These are phyloP conservation scores for Araneus ventricosus DNA, from an alignment of 1,140 invertebrate genomes.

Conservation along the genomic window DNA sequence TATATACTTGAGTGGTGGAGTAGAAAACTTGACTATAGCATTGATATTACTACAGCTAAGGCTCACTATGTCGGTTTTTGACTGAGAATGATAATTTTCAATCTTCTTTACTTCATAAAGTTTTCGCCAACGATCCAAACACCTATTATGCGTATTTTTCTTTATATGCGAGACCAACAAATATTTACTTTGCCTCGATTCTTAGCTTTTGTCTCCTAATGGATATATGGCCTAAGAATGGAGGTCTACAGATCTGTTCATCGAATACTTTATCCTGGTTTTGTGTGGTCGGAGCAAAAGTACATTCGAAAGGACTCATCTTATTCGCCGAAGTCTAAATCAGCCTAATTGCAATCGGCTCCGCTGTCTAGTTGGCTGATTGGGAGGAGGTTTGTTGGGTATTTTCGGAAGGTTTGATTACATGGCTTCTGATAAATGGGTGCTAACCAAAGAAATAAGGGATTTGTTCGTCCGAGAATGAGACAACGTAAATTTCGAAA, in stretches of 20 bases:
- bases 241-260: background rate
- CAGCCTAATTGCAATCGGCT: conserved; percentile 60
- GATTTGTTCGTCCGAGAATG: conserved; percentile 31
- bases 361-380: conserved; percentile 51
- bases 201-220: background rate
- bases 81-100: background rate
- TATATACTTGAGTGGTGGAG: no score
- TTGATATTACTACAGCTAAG: no score
- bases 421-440: conserved; percentile 47
- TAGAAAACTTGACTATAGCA: no score
- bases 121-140: background rate
- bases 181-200: background rate
- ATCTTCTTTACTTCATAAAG: background rate
- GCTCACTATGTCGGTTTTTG: no score
- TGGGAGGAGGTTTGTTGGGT: conserved; percentile 56
- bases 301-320: conserved; percentile 32
- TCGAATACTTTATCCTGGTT: background rate
- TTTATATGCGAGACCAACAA: background rate
- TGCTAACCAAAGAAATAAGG: conserved; percentile 50
- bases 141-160: background rate
- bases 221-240: background rate
- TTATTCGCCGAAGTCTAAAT: conserved; percentile 47
- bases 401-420: conserved; percentile 60
- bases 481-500: conserved; percentile 21
- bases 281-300: background rate